Evolutionary conservation across 2,113 vertebrate genomes (phyloP), one percentile per base, ranked within the genome.

Genomic region (Serilophus lunatus): DNA sequence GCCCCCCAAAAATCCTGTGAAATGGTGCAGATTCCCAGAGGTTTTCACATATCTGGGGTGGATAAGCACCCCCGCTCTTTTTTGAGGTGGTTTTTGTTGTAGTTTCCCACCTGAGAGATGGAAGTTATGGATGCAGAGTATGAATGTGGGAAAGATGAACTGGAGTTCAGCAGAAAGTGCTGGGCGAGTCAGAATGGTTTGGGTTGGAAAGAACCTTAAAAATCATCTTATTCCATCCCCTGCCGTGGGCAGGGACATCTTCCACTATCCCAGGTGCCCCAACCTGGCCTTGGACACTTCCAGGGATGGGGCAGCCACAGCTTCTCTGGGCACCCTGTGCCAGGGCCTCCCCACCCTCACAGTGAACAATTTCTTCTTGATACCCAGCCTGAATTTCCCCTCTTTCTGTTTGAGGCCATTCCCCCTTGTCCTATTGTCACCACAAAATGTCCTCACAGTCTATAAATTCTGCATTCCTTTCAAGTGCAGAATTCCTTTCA

Each of bases 171-270:
- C 7, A 19, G 18, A 45, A 45, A 45, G 44, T 16, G 33, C 10
- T 19, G 25, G 51, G 9, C 53, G 66, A 61, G 44, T 40, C 54
- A 17, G 44, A 44, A 8, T n/a, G 31, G 31, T 56, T 33, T 56
- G 31, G 31, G 31, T n/a, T n/a, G 54, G 54, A 22, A 56, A 7
- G 54, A 18, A 13, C 54, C 29, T 12, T 56, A 56, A 56, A 56
- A 15, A 1, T 2, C 9, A 0, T 1, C 1, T 8, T 1, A 24
- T 35, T 40, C 47, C 84, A 29, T 47, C 45, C 64, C 0, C 28
- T 29, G 51, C 51, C 54, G 28, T 22, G 66, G 57, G 42, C 66
- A 35, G 50, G 42, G 76, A 31, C 42, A 42, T 19, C 35, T 20
- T 31, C 50, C 66, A 44, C 76, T 2, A 1, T 3, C 3, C 26